Percentiles rank a stretch among this genome's conserved stretches.
phyloP scores from a whole-genome alignment of 2,113 vertebrate species.

The Oceanodroma tethys region DNA sequence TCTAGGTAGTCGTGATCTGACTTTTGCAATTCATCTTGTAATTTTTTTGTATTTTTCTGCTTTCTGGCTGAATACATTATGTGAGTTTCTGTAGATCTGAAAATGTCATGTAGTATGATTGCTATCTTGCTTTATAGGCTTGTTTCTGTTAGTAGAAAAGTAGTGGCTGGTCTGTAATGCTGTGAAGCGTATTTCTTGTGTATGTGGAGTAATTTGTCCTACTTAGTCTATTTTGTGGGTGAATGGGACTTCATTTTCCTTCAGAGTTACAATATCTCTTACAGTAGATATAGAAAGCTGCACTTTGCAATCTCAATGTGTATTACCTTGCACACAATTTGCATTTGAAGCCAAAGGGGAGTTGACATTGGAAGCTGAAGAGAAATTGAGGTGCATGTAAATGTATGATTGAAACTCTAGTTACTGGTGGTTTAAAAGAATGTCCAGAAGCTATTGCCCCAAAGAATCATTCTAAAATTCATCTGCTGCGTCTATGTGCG shows the following conservation, averaged over 20 bases:
- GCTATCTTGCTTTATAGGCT: neutral
- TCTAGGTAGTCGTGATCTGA: neutral
- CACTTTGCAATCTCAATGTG: neutral
- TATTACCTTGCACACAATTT: neutral
- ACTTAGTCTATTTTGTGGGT: neutral
- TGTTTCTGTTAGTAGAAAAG: neutral
- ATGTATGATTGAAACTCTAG: neutral
- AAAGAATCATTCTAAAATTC: neutral
- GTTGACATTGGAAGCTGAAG: neutral
- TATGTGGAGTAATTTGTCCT: neutral
- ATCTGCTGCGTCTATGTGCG: neutral
- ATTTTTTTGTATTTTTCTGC: neutral
- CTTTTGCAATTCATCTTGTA: neutral
- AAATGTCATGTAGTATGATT: neutral
- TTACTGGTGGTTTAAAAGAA: neutral
- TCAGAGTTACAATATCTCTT: neutral
- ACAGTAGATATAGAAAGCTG: neutral
- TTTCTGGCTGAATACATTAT: neutral
- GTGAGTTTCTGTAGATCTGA: conserved; percentile 2
- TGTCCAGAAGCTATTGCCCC: neutral
- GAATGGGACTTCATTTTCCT: neutral
- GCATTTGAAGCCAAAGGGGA: neutral
- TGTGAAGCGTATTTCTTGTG: neutral
- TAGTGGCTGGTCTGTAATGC: neutral
- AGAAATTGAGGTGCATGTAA: neutral